Base-by-base conservation (phyloP, 1,140 invertebrate genomes). In the Trichonephila inaurata region DNA sequence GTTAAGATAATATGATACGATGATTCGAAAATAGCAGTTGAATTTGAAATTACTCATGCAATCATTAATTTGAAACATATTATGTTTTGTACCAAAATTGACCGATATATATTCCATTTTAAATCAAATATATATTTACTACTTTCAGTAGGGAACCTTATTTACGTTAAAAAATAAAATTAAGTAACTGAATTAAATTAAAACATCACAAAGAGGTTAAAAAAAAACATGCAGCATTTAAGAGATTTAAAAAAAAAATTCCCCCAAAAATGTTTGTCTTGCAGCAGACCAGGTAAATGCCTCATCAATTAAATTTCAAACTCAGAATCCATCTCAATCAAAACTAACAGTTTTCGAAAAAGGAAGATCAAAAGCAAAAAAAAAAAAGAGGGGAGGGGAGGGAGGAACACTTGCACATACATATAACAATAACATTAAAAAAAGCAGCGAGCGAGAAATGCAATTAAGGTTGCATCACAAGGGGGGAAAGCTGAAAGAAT, bases 301-400 rank as follows among this genome's bases (percentile, higher is more conserved):
- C 16, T 77, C 33, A 77, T 77, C 72, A 77, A 77, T 77, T 77
- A 77, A 77, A 77, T 33, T 77, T 77, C 72, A 77, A 33, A 19
- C 72, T 77, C 72, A 77, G 33, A 77, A 77, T 40, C 72, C 40
- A 77, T 77, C 72, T 77, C 72, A 77, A 77, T 77, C 72, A 77
- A 77, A 77, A 77, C 72, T 77, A 77, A 77, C 72, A 77, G 28
- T 40, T 77, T 77, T 24, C 24, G 72, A 77, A 16, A 4, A 33
- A 33, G 6, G 16, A 72, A 33, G n/a, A 66, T 21, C 10, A 66
- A 0, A 66, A n/a, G 21, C 28, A 28, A 28, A 28, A 28, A 28
- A 28, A 28, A 28, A 28, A 28, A 28, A 28, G n/a, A 69, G n/a
- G 24, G 19, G 2, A 66, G 21, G 7, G 7, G n/a, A 66, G n/a